These are phyloP conservation scores for Eutrigla gurnardus DNA, from an alignment of 2,797 vertebrate genomes.

Conservation along the genomic window DNA sequence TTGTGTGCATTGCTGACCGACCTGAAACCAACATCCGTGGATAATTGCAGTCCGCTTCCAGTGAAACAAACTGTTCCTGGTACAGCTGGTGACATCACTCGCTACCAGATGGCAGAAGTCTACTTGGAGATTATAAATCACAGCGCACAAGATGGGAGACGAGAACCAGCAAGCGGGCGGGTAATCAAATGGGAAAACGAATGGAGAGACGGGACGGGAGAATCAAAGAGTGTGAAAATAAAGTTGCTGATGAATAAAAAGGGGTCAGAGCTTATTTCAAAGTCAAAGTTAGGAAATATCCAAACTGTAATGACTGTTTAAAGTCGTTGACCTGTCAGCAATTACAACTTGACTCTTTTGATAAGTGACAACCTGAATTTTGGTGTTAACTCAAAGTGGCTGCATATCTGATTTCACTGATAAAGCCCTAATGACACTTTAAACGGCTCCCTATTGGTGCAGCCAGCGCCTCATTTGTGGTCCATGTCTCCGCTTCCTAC, in stretches of 20 bases:
- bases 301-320: neutral
- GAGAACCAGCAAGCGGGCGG: neutral
- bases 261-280: neutral
- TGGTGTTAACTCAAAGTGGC: too few species aligned
- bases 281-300: neutral
- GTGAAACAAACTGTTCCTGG: conserved; percentile 64
- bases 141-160: conserved; percentile 12
- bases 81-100: conserved; percentile 62
- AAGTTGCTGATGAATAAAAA: neutral
- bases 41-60: conserved; percentile 62
- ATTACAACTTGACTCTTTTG: neutral
- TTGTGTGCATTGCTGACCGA: conserved; percentile 51
- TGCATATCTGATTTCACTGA: neutral
- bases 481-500: conserved; percentile 63
- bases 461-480: conserved; percentile 44
- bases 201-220: neutral
- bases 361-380: neutral
- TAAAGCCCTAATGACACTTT: neutral
- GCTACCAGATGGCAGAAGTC: conserved; percentile 53
- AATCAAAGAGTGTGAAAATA: neutral
- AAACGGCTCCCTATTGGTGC: neutral
- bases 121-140: conserved; percentile 22
- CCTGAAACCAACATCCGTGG: conserved; percentile 66
- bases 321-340: neutral
- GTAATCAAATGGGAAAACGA: neutral